Conservation (phyloP, 2,888 invertebrate species). For the Sesamia inferens region DNA sequence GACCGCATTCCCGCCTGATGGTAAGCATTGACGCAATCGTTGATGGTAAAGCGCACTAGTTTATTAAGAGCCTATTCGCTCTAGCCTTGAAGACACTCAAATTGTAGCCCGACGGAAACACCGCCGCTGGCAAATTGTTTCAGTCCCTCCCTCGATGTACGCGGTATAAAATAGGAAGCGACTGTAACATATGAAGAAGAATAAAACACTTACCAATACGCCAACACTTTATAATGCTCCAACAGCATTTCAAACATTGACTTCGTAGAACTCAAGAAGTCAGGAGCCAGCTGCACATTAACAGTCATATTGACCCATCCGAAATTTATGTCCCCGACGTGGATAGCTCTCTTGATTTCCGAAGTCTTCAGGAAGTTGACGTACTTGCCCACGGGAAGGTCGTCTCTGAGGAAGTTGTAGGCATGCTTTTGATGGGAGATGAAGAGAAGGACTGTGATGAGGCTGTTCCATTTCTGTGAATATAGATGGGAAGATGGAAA, state of each 20-base stretch:
- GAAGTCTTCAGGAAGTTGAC: slow-evolving; percentile 67
- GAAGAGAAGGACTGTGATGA: slow-evolving; percentile 72
- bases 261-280: slow-evolving; percentile 80
- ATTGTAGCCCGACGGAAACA: too few species aligned
- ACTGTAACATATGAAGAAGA: neutral
- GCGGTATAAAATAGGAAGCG: too few species aligned
- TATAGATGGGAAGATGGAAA: neutral
- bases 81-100: too few species aligned
- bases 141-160: too few species aligned
- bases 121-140: too few species aligned
- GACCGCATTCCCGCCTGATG: too few species aligned
- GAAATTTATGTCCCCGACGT: slow-evolving; percentile 80
- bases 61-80: too few species aligned
- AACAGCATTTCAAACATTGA: slow-evolving; percentile 77
- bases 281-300: slow-evolving; percentile 74
- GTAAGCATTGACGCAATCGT: too few species aligned
- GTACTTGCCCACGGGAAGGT: slow-evolving; percentile 72
- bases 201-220: slow-evolving; percentile 74
- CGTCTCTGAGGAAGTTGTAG: slow-evolving; percentile 83
- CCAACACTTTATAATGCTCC: slow-evolving; percentile 79
- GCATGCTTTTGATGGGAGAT: slow-evolving; percentile 79
- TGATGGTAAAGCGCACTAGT: too few species aligned
- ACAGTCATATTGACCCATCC: slow-evolving; percentile 79
- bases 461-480: slow-evolving; percentile 76
- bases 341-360: slow-evolving; percentile 79